Evolutionary conservation across 2,888 invertebrate species (phyloP).

Genomic region (Clivina fossor): DNA sequence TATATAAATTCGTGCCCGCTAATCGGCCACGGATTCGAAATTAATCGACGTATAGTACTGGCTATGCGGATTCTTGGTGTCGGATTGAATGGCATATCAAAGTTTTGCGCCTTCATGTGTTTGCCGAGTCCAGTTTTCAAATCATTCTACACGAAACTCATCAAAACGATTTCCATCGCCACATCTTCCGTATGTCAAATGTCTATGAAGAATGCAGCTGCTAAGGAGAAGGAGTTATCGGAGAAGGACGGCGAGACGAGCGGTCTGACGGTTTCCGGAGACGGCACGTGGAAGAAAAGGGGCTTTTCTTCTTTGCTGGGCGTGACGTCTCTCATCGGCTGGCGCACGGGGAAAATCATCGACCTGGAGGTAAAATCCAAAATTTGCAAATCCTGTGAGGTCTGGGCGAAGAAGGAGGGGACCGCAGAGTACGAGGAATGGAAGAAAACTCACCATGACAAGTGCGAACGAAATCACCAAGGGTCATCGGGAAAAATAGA

Average conservation of each 20-base stretch:
- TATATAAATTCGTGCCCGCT: slow-evolving; percentile 37
- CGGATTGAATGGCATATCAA: slow-evolving; percentile 34
- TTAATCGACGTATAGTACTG: slow-evolving; percentile 39
- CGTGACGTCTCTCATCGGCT: slow-evolving; percentile 39
- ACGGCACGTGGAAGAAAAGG: slow-evolving; percentile 39
- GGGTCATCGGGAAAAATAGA: slow-evolving; percentile 38
- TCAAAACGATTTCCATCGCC: slow-evolving; percentile 30
- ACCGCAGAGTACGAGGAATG: slow-evolving; percentile 11
- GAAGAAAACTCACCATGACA: slow-evolving; percentile 15
- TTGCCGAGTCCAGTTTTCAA: slow-evolving; percentile 39
- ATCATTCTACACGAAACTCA: slow-evolving; percentile 25
- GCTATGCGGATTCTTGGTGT: slow-evolving; percentile 39
- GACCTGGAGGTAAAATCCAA: slow-evolving; percentile 34
- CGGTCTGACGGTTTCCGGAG: slow-evolving; percentile 36
- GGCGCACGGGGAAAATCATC: slow-evolving; percentile 39
- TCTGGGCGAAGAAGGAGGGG: slow-evolving; percentile 5
- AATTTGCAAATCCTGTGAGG: slow-evolving; percentile 27
- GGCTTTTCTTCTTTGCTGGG: slow-evolving; percentile 40
- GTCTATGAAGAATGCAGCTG: slow-evolving; percentile 8
- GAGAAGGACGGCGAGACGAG: slow-evolving; percentile 17
- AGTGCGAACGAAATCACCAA: slow-evolving; percentile 18
- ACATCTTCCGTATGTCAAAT: slow-evolving; percentile 15
- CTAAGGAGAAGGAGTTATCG: slow-evolving; percentile 16
- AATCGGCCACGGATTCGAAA: slow-evolving; percentile 36
- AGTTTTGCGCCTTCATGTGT: slow-evolving; percentile 40